Evolutionary conservation across 1,140 invertebrate species (phyloP).

Genomic region (Drosophila parabipectinata): DNA sequence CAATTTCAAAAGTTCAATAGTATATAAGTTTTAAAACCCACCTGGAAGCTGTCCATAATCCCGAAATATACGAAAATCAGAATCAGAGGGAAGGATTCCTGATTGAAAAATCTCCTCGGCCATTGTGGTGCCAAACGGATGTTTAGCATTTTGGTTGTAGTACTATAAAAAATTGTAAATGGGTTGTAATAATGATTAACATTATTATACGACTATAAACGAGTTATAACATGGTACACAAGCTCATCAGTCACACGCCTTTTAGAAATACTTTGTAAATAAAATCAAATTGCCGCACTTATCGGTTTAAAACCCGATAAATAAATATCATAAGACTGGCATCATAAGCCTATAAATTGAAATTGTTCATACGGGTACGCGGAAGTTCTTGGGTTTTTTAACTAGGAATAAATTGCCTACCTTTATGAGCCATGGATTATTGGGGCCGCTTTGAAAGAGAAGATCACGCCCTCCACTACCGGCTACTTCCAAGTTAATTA

Average conservation of each 20-base stretch:
- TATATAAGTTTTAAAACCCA: slow-evolving; percentile 4
- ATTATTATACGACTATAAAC: no score
- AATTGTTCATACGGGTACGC: not conserved
- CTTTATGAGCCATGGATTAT: slow-evolving; percentile 95
- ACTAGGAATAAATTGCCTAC: slow-evolving; percentile 19
- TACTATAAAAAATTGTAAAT: slow-evolving; percentile 31
- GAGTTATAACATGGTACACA: no score
- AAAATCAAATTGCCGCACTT: slow-evolving; percentile 86
- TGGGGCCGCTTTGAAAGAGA: slow-evolving; percentile 96
- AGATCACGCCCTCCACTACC: slow-evolving; percentile 96
- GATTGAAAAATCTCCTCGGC: slow-evolving; percentile 98
- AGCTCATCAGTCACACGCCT: slow-evolving; percentile 85
- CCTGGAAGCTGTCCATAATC: slow-evolving; percentile 93
- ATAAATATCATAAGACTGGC: slow-evolving; percentile 1
- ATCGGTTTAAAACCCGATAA: slow-evolving; percentile 19
- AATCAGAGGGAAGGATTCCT: slow-evolving; percentile 96
- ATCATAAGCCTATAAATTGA: slow-evolving; percentile 14
- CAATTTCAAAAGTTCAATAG: not conserved
- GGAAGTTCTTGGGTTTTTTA: not conserved
- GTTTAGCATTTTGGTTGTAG: slow-evolving; percentile 77
- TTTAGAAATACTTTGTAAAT: slow-evolving; percentile 78
- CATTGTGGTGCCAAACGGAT: slow-evolving; percentile 95
- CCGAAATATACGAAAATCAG: slow-evolving; percentile 97
- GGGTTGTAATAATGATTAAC: not conserved
- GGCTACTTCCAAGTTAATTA: slow-evolving; percentile 97